Conservation (phyloP, 2,888 invertebrate genomes). For the Oxyteleia sp. region DNA sequence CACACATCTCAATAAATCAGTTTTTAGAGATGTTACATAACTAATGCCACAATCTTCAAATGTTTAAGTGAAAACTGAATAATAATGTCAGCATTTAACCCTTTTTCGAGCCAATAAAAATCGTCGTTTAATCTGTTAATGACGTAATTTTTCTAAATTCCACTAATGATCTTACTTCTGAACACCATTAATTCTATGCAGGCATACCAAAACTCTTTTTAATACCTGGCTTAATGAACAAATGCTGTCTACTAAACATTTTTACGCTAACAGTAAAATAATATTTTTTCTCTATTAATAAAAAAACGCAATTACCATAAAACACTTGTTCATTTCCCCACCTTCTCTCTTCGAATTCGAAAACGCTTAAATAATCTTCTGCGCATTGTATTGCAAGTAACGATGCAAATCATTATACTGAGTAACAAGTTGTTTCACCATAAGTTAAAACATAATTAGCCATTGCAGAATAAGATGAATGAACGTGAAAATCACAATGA, state of each 20-base stretch:
- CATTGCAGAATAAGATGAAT: constrained; percentile 67
- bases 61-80: constrained; percentile 5
- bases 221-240: constrained; percentile 1
- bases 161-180: no score
- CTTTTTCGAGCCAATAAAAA: constrained; percentile 31
- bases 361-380: constrained; percentile 55
- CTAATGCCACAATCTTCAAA: constrained; percentile 19
- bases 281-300: constrained; percentile 4
- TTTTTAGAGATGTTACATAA: constrained; percentile 8
- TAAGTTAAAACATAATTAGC: constrained; percentile 67
- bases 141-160: no score
- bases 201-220: no score
- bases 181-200: not conserved
- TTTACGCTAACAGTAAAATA: not conserved
- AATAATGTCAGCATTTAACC: not conserved
- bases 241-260: not conserved
- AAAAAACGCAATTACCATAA: constrained; percentile 35
- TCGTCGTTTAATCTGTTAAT: no score
- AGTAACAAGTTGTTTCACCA: constrained; percentile 59
- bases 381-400: constrained; percentile 31
- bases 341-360: constrained; percentile 7
- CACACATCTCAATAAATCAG: constrained; percentile 14
- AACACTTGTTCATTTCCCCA: constrained; percentile 36
- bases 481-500: constrained; percentile 66
- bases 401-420: constrained; percentile 57